Percentiles rank a stretch among this genome's conserved stretches.
These are phyloP conservation scores for Rosalia funebris DNA, from an alignment of 2,888 invertebrate genomes.

Conservation along the genomic window DNA sequence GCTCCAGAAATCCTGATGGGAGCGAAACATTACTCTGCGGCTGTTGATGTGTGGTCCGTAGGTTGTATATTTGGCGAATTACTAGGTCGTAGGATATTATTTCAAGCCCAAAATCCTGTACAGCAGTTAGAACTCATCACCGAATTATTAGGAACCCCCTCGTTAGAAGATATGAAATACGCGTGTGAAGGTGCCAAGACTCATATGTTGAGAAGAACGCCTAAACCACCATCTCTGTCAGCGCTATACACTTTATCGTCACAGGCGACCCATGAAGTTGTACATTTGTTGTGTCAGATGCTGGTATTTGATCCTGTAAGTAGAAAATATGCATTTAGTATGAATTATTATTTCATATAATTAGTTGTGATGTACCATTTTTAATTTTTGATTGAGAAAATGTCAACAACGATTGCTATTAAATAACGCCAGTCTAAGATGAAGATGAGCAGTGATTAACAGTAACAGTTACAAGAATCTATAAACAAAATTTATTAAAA, in stretches of 20 bases:
- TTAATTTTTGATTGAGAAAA: too few species aligned
- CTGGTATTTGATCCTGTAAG: slow-evolving; percentile 96
- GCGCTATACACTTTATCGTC: slow-evolving; percentile 88
- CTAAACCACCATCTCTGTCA: slow-evolving; percentile 87
- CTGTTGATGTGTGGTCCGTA: slow-evolving; percentile 99
- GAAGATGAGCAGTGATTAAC: too few species aligned
- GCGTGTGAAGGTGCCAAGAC: slow-evolving; percentile 95
- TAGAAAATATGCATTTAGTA: slow-evolving; percentile 43
- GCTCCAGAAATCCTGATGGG: slow-evolving; percentile 99
- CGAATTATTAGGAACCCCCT: slow-evolving; percentile 95
- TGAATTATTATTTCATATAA: not conserved
- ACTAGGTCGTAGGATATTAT: slow-evolving; percentile 88
- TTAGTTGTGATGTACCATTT: too few species aligned
- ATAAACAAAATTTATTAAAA: too few species aligned
- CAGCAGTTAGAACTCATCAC: slow-evolving; percentile 98
- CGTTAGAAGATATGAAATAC: slow-evolving; percentile 94
- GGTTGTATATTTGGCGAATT: slow-evolving; percentile 99
- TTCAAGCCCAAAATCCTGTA: slow-evolving; percentile 94
- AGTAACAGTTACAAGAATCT: too few species aligned
- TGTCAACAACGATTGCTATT: too few species aligned
- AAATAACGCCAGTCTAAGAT: too few species aligned
- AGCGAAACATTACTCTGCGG: slow-evolving; percentile 94
- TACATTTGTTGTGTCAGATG: slow-evolving; percentile 97
- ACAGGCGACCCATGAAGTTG: slow-evolving; percentile 97
- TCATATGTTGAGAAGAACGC: slow-evolving; percentile 89